Percentiles rank a stretch among this genome's conserved stretches.
Evolutionary conservation across 2,888 invertebrate species (phyloP).

Genomic region (Julus scanicus): DNA sequence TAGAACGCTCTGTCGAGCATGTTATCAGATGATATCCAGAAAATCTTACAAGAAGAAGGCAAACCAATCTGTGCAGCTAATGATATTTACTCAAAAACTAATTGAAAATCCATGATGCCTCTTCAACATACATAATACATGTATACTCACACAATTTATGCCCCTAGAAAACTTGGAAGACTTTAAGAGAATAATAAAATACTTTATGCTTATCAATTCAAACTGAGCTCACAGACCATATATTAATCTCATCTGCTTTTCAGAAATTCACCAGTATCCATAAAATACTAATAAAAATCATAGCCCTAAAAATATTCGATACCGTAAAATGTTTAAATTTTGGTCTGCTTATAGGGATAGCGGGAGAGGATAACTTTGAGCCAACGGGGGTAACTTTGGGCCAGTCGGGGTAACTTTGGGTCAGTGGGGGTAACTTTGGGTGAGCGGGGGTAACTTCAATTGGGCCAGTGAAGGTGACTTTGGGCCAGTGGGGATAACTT

Average conservation of each 20-base stretch:
- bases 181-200: background rate
- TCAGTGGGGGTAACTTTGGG: too few species aligned
- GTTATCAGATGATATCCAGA: constrained; percentile 21
- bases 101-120: constrained; percentile 24
- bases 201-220: background rate
- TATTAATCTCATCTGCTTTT: background rate
- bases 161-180: background rate
- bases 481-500: too few species aligned
- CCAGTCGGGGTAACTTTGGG: too few species aligned
- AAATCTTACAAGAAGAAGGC: background rate
- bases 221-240: background rate
- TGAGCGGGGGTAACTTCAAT: too few species aligned
- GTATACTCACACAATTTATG: background rate
- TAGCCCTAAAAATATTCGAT: too few species aligned
- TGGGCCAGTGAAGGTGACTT: too few species aligned
- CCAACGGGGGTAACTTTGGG: too few species aligned
- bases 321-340: too few species aligned
- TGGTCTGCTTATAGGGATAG: too few species aligned
- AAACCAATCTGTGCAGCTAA: background rate
- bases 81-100: constrained; percentile 21
- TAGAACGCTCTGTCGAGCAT: constrained; percentile 33
- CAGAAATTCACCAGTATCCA: background rate
- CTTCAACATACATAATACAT: background rate
- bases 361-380: too few species aligned
- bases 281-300: background rate